phyloP scores from a whole-genome alignment of 1,140 invertebrate species.

The Zeugodacus cucurbitae region DNA sequence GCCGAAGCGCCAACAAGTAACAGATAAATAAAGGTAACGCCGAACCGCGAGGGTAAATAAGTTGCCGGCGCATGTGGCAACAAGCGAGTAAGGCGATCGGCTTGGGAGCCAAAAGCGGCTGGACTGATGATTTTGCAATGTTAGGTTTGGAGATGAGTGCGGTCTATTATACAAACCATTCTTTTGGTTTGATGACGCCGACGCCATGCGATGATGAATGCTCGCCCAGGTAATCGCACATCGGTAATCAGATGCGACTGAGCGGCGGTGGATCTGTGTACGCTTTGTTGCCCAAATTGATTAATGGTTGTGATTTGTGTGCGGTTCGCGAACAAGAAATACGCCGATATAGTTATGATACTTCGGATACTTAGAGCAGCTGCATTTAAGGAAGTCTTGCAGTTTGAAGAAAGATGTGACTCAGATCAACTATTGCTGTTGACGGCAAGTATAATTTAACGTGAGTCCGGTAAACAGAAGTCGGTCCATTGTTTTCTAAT shows the following conservation, averaged over 20 bases:
- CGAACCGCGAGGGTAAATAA: neutral
- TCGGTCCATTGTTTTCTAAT: too few species aligned
- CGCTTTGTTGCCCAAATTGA: neutral
- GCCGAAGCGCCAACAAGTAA: neutral
- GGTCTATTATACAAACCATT: neutral
- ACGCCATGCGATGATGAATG: neutral
- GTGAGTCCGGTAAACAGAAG: neutral
- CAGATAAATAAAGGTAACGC: neutral
- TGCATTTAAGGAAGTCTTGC: neutral
- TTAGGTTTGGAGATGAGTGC: neutral
- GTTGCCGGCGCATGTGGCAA: neutral
- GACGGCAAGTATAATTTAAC: neutral
- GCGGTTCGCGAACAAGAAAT: neutral
- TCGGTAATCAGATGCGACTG: neutral
- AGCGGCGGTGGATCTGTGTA: neutral
- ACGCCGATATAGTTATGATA: neutral
- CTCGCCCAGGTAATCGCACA: neutral
- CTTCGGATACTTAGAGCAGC: neutral
- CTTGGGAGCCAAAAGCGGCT: slow-evolving; percentile 1
- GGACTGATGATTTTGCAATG: neutral
- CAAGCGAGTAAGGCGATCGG: slow-evolving; percentile 8
- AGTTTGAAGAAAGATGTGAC: neutral
- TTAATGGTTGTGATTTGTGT: neutral
- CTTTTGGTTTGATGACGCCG: neutral
- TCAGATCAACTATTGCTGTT: neutral